A percentile compares a stretch with the other conserved stretches of the same genome.
These are phyloP conservation scores for Seriola dumerili DNA, from an alignment of 2,113 vertebrate genomes.

Conservation along the genomic window DNA sequence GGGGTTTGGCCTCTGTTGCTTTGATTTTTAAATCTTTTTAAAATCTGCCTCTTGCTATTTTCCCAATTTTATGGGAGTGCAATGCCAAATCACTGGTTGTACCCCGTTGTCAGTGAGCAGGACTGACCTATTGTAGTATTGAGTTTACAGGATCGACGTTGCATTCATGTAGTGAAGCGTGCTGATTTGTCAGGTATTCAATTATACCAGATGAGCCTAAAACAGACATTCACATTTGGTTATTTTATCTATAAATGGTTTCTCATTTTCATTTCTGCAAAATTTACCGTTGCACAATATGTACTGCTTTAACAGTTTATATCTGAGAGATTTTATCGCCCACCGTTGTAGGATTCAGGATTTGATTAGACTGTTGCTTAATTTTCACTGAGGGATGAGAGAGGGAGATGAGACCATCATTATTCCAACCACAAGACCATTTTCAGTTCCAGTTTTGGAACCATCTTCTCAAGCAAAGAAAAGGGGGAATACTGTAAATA, in stretches of 20 bases:
- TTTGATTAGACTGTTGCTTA: neutral
- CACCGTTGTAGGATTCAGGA: neutral
- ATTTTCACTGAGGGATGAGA: slow-evolving; percentile 1
- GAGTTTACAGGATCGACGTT: neutral
- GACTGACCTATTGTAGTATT: neutral
- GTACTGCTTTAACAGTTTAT: neutral
- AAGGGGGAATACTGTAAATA: slow-evolving; percentile 58
- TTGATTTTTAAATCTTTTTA: neutral
- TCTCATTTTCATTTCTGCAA: too few species aligned
- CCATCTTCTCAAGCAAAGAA: slow-evolving; percentile 35
- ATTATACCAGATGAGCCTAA: neutral
- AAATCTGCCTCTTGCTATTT: neutral
- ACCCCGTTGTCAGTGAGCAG: neutral
- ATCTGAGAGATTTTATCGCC: neutral
- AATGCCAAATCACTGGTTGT: too few species aligned
- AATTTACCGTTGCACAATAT: neutral
- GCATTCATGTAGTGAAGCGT: neutral
- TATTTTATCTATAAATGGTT: neutral
- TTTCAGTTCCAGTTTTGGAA: slow-evolving; percentile 6
- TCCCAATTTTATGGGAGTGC: too few species aligned
- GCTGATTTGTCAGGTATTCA: neutral
- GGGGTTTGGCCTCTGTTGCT: neutral
- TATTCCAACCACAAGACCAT: slow-evolving; percentile 23
- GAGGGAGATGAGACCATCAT: slow-evolving; percentile 19
- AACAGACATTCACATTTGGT: neutral